These are phyloP conservation scores for Rhombomys opimus DNA, from an alignment of 2,113 vertebrate species.

Conservation along the genomic window DNA sequence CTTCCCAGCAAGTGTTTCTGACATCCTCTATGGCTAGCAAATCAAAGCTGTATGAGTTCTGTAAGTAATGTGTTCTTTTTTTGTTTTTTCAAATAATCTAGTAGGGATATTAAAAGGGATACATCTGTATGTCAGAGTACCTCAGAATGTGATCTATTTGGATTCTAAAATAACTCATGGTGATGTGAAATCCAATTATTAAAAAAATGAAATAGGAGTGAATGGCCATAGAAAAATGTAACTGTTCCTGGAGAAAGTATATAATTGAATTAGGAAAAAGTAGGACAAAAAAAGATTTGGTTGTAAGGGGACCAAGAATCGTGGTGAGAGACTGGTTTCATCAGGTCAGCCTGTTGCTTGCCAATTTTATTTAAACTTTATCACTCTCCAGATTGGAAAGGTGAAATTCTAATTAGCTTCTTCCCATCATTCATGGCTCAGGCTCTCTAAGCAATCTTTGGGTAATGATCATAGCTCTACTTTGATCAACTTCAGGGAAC, in stretches of 20 bases:
- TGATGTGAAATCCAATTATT: background rate
- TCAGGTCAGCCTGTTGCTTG: slow-evolving; percentile 77
- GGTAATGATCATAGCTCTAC: slow-evolving; percentile 84
- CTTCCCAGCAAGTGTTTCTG: background rate
- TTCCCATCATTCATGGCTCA: slow-evolving; percentile 86
- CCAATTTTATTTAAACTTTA: slow-evolving; percentile 88
- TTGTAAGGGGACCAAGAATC: slow-evolving; percentile 56
- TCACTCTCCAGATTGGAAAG: slow-evolving; percentile 87
- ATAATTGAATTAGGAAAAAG: slow-evolving; percentile 70
- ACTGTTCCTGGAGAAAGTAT: background rate
- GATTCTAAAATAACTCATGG: background rate
- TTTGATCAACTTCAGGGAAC: slow-evolving; percentile 86
- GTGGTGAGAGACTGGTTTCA: slow-evolving; percentile 19
- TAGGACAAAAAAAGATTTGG: slow-evolving; percentile 61
- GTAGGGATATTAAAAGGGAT: background rate
- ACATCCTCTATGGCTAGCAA: background rate
- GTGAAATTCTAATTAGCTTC: slow-evolving; percentile 87
- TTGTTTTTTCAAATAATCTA: background rate
- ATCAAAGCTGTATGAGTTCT: background rate
- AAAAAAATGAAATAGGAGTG: background rate
- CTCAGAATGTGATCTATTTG: background rate
- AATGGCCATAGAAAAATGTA: background rate
- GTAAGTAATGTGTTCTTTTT: background rate
- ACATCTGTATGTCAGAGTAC: background rate
- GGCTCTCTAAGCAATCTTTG: slow-evolving; percentile 87